These are phyloP conservation scores for Dipodomys ordii DNA, from an alignment of 2,113 vertebrate species.

Conservation along the genomic window DNA sequence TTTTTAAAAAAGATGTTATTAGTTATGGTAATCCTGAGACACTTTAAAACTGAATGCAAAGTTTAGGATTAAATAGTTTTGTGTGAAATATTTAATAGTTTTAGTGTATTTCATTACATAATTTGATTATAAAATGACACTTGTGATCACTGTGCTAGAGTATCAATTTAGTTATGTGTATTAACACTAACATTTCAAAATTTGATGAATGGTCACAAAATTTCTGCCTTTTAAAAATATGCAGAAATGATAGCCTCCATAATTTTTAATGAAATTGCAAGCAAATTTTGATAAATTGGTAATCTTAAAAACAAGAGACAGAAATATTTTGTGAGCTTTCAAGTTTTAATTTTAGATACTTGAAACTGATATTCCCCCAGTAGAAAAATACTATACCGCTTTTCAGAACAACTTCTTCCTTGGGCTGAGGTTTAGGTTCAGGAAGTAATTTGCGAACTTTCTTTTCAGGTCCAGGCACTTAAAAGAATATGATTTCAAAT, in stretches of 20 bases:
- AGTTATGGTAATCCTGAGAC: slow-evolving; percentile 48
- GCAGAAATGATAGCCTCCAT: neutral
- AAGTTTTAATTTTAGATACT: neutral
- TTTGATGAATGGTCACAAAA: slow-evolving; percentile 70
- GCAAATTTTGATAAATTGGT: slow-evolving; percentile 35
- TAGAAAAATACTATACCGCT: slow-evolving; percentile 86
- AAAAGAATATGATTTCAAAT: slow-evolving; percentile 86
- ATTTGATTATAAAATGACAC: slow-evolving; percentile 60
- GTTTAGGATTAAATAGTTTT: slow-evolving; percentile 50
- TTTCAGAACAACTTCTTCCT: slow-evolving; percentile 91
- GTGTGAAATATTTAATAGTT: slow-evolving; percentile 34
- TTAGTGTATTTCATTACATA: slow-evolving; percentile 54
- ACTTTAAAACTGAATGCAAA: slow-evolving; percentile 48
- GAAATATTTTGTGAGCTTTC: slow-evolving; percentile 72
- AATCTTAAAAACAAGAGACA: slow-evolving; percentile 30
- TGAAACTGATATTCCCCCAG: slow-evolving; percentile 37
- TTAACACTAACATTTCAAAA: slow-evolving; percentile 53
- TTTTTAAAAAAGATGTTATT: slow-evolving; percentile 65
- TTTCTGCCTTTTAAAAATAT: slow-evolving; percentile 28
- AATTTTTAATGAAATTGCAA: slow-evolving; percentile 50
- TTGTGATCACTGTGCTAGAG: slow-evolving; percentile 55
- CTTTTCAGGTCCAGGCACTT: slow-evolving; percentile 89
- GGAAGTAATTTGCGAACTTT: slow-evolving; percentile 89
- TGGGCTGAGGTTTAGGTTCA: slow-evolving; percentile 87
- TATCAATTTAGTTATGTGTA: slow-evolving; percentile 53